Evolutionary conservation across 1,140 invertebrate genomes (phyloP), one percentile per base, ranked within the genome.

Genomic region (Atopsyche davidsoni): DNA sequence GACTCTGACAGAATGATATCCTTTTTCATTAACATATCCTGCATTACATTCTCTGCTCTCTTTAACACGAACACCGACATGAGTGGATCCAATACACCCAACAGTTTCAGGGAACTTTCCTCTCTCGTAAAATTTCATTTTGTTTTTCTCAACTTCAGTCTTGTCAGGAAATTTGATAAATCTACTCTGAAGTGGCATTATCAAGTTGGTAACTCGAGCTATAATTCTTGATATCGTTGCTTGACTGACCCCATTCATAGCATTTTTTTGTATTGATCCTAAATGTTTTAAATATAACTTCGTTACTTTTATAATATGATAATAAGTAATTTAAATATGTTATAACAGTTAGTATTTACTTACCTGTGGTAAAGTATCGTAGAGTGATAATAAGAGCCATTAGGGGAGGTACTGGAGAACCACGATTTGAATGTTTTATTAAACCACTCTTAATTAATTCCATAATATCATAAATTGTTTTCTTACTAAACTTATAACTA

Each of bases 1-100:
- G 21, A 49, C 41, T 52, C 50, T 46, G 11, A 57, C 49, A 11
- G 54, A 57, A 52, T 57, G 50, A 25, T 48, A 57, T 34, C 54
- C 54, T 44, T 57, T 57, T 49, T 57, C 54, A 48, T 57, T 57
- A 6, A 57, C 46, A 40, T 44, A 49, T 4, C 49, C 54, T 32
- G 36, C 32, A 34, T 57, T 57, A 21, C 49, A 52, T 34, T 57
- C 46, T 35, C 49, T 57, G 24, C 48, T 41, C 19, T 42, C 54
- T 39, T 57, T 56, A 9, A 56, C 53, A 43, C 53, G 19, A 10
- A 57, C 50, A 19, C 54, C 54, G 14, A 57, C 41, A 16, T 57
- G 54, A 14, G 50, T 57, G 3, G 54, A 48, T 18, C 54, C 54
- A 34, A 57, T 41, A 24, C 54, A 57, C 16, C 54, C 54, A 25